A percentile compares a stretch with the other conserved stretches of the same genome.
phyloP scores from a whole-genome alignment of 1,140 invertebrate genomes.

The Tribolium castaneum region DNA sequence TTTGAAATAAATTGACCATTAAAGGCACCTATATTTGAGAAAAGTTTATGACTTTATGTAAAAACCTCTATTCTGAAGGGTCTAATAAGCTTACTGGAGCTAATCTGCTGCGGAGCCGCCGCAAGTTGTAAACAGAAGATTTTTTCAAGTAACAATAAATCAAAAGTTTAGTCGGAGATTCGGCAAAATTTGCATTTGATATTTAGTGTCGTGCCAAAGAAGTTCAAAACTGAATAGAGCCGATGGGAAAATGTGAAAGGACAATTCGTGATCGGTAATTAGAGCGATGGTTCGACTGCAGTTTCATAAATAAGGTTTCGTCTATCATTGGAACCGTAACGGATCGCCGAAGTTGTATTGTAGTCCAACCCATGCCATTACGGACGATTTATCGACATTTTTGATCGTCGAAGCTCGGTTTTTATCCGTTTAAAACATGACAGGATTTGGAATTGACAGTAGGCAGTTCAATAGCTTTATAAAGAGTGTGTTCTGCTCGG shows the following conservation, averaged over 20 bases:
- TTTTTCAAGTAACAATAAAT: neutral
- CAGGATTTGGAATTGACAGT: conserved; percentile 27
- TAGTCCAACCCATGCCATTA: conserved; percentile 13
- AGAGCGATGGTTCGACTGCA: conserved; percentile 17
- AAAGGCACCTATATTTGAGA: neutral
- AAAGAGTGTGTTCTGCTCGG: conserved; percentile 22
- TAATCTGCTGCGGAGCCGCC: neutral
- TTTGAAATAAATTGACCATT: neutral
- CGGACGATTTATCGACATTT: conserved; percentile 12
- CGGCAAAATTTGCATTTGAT: neutral
- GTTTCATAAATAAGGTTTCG: conserved; percentile 32
- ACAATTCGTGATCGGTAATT: conserved; percentile 33
- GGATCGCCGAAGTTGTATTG: conserved; percentile 30
- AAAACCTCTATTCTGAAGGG: neutral
- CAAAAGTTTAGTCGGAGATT: neutral
- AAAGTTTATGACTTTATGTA: neutral
- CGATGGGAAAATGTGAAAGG: conserved; percentile 32
- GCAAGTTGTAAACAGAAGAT: neutral
- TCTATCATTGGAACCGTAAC: conserved; percentile 31
- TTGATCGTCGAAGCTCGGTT: conserved; percentile 8
- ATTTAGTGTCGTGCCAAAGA: neutral
- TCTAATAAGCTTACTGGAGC: neutral
- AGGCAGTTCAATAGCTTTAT: conserved; percentile 29
- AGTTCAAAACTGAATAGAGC: neutral
- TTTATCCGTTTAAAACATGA: conserved; percentile 18